Evolutionary conservation across 2,113 vertebrate species (phyloP).

Genomic region (Beaufortia kweichowensis): DNA sequence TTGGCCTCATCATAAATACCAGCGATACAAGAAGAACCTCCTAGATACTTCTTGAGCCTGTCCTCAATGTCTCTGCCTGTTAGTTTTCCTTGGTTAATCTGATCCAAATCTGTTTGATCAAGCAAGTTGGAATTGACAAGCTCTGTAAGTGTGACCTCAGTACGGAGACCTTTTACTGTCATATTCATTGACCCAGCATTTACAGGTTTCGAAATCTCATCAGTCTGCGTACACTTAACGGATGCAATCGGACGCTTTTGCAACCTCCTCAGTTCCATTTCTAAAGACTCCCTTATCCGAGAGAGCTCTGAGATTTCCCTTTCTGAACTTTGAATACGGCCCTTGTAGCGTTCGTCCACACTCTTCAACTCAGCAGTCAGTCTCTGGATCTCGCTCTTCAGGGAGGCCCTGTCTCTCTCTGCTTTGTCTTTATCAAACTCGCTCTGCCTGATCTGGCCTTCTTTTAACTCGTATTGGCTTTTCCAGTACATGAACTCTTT

Average conservation of each 20-base stretch:
- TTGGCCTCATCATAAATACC: slow-evolving; percentile 95
- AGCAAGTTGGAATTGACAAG: slow-evolving; percentile 82
- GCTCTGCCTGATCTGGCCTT: slow-evolving; percentile 80
- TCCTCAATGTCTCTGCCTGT: slow-evolving; percentile 84
- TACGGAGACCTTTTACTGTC: slow-evolving; percentile 86
- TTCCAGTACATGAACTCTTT: slow-evolving; percentile 91
- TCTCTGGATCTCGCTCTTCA: slow-evolving; percentile 84
- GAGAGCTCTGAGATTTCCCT: slow-evolving; percentile 81
- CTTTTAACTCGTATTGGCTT: slow-evolving; percentile 85
- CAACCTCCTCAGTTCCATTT: slow-evolving; percentile 85
- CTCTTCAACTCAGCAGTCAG: slow-evolving; percentile 83
- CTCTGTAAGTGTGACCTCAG: slow-evolving; percentile 75
- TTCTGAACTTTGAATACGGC: slow-evolving; percentile 77
- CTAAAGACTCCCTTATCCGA: slow-evolving; percentile 74
- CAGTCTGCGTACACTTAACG: slow-evolving; percentile 82
- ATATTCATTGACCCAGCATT: slow-evolving; percentile 60
- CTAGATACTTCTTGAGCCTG: slow-evolving; percentile 86
- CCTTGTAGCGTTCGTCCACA: slow-evolving; percentile 84
- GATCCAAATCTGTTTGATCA: slow-evolving; percentile 74
- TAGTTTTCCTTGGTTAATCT: slow-evolving; percentile 79
- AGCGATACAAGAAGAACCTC: slow-evolving; percentile 91
- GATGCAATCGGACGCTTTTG: slow-evolving; percentile 75
- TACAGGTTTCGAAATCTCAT: slow-evolving; percentile 62
- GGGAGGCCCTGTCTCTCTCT: slow-evolving; percentile 79
- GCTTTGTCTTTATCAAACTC: slow-evolving; percentile 83